Conservation (phyloP, 2,888 invertebrate species). For the Papilio demoleus region DNA sequence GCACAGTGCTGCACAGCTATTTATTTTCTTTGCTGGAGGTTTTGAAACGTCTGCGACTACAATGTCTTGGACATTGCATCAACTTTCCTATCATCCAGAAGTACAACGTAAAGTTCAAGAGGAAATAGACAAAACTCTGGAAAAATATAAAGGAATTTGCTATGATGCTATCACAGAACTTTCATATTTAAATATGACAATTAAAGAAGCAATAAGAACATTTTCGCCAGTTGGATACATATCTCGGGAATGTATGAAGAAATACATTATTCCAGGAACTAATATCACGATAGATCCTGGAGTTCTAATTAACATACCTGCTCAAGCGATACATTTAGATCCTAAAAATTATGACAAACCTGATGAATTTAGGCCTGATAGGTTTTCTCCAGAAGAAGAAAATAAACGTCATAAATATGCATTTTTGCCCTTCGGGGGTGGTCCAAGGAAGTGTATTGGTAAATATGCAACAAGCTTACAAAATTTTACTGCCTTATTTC, state of each 20-base stretch:
- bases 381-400: conserved; percentile 36
- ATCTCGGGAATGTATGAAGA: conserved; percentile 37
- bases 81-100: conserved; percentile 47
- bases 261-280: conserved; percentile 38
- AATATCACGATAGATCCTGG: conserved; percentile 42
- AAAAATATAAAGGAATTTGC: conserved; percentile 34
- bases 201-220: conserved; percentile 41
- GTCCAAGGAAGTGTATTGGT: conserved; percentile 13
- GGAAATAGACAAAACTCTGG: conserved; percentile 35
- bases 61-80: conserved; percentile 51
- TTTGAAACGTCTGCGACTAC: conserved; percentile 57
- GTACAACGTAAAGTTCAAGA: conserved; percentile 41
- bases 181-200: conserved; percentile 35
- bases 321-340: conserved; percentile 40
- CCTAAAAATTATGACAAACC: conserved; percentile 40
- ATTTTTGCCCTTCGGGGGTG: not conserved
- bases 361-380: conserved; percentile 40
- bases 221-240: conserved; percentile 42
- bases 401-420: conserved; percentile 27
- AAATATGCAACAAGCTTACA: not conserved
- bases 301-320: conserved; percentile 38
- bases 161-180: conserved; percentile 36
- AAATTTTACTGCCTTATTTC: not conserved
- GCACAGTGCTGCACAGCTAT: conserved; percentile 40
- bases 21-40: conserved; percentile 52